Evolutionary conservation across 64 coral and sea anemone genomes (phyloP).

Genomic region (Dendrophyllia cribrosa): DNA sequence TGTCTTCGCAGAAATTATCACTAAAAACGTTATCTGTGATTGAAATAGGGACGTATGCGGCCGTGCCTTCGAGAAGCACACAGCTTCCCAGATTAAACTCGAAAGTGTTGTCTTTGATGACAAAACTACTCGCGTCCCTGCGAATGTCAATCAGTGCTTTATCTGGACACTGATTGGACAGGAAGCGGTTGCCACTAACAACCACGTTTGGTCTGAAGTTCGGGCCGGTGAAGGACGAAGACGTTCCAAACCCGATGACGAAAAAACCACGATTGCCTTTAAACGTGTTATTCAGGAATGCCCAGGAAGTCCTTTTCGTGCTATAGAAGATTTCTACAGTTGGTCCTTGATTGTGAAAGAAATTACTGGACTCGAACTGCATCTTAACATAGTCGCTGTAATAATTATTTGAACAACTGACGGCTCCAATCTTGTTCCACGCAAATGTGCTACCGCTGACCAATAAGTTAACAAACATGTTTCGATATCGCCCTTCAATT

Average conservation of each 20-base stretch:
- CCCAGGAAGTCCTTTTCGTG: background rate
- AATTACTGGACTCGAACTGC: constrained; percentile 28
- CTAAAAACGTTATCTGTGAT: constrained; percentile 55
- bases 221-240: background rate
- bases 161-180: constrained; percentile 34
- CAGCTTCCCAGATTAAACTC: constrained; percentile 44
- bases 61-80: constrained; percentile 35
- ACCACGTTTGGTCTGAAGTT: background rate
- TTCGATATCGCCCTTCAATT: constrained; percentile 1
- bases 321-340: constrained; percentile 18
- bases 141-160: constrained; percentile 50
- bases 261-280: constrained; percentile 41
- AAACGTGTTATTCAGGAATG: constrained; percentile 52
- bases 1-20: constrained; percentile 16
- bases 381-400: background rate
- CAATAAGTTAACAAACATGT: background rate
- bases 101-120: constrained; percentile 52
- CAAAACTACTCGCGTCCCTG: background rate
- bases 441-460: constrained; percentile 13
- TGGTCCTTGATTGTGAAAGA: constrained; percentile 51
- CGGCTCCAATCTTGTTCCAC: constrained; percentile 37
- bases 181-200: constrained; percentile 50
- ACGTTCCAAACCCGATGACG: background rate
- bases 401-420: background rate
- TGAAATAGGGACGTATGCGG: background rate